Conservation (phyloP, 2,113 vertebrate genomes). For the Limanda limanda region DNA sequence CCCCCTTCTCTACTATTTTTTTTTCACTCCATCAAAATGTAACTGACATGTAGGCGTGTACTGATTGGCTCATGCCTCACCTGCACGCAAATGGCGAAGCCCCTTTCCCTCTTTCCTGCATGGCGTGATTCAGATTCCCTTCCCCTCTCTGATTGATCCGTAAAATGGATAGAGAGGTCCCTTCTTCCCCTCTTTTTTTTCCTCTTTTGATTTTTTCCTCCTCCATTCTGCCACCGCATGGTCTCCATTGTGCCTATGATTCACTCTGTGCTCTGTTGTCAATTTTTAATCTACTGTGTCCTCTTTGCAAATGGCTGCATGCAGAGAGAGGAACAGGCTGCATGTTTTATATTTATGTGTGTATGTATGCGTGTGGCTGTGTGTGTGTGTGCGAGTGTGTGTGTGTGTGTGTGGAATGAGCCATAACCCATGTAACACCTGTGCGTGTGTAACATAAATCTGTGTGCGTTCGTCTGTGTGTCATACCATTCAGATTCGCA, state of each 20-base stretch:
- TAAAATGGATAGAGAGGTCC: constrained; percentile 66
- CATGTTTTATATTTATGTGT: constrained; percentile 62
- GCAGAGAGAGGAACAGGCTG: constrained; percentile 66
- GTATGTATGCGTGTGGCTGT: constrained; percentile 20
- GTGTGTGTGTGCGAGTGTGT: background rate
- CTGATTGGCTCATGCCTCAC: constrained; percentile 87
- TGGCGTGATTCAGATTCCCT: constrained; percentile 70
- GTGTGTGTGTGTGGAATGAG: constrained; percentile 62
- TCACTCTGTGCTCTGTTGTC: constrained; percentile 62
- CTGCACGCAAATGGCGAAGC: constrained; percentile 85
- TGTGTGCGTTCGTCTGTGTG: constrained; percentile 47
- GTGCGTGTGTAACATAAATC: constrained; percentile 54
- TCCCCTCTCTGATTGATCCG: constrained; percentile 64
- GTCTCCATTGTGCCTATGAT: constrained; percentile 67
- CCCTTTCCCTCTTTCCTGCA: constrained; percentile 83
- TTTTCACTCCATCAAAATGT: constrained; percentile 93
- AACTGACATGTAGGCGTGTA: constrained; percentile 87
- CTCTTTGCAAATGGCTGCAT: constrained; percentile 71
- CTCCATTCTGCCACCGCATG: constrained; percentile 73
- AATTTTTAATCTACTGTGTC: constrained; percentile 44
- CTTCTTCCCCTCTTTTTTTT: constrained; percentile 27
- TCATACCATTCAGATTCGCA: constrained; percentile 71
- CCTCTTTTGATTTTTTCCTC: constrained; percentile 46
- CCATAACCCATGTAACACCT: constrained; percentile 70
- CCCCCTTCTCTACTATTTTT: constrained; percentile 57